phyloP scores from a whole-genome alignment of 2,797 vertebrate genomes.

The Manis pentadactyla region DNA sequence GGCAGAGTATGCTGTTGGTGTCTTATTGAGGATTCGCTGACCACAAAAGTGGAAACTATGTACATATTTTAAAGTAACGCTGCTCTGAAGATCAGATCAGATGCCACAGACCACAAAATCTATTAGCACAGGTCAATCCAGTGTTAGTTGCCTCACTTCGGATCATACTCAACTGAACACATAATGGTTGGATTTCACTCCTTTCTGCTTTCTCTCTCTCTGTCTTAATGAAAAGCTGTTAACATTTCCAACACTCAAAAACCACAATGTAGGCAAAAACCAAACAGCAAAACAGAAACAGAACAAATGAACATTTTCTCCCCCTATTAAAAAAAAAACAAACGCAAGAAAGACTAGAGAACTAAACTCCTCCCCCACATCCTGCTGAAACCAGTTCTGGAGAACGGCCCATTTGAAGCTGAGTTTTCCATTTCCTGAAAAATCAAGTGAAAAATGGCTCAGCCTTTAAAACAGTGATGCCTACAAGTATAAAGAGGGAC shows the following conservation, averaged over 20 bases:
- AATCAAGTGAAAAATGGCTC: not conserved
- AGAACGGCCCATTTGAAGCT: not conserved
- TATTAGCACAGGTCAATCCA: not conserved
- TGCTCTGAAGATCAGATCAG: not conserved
- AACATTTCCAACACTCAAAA: slow-evolving; percentile 25
- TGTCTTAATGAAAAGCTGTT: not conserved
- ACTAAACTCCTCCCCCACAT: not conserved
- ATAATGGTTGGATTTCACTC: not conserved
- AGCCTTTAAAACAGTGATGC: not conserved
- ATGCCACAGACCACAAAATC: not conserved
- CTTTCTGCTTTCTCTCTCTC: slow-evolving; percentile 1
- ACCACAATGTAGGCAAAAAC: slow-evolving; percentile 14
- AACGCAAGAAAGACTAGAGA: not conserved
- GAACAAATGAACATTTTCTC: not conserved
- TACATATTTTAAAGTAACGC: not conserved
- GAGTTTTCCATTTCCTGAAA: not conserved
- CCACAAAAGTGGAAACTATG: not conserved
- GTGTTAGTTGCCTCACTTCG: not conserved
- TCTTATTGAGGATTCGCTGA: not conserved
- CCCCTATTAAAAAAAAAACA: not conserved
- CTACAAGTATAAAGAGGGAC: not conserved
- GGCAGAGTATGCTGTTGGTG: not conserved
- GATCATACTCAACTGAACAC: not conserved
- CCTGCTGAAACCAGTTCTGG: not conserved
- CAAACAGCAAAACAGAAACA: slow-evolving; percentile 28